Conservation (phyloP, 2,797 vertebrate genomes). For the Buceros bicornis region DNA sequence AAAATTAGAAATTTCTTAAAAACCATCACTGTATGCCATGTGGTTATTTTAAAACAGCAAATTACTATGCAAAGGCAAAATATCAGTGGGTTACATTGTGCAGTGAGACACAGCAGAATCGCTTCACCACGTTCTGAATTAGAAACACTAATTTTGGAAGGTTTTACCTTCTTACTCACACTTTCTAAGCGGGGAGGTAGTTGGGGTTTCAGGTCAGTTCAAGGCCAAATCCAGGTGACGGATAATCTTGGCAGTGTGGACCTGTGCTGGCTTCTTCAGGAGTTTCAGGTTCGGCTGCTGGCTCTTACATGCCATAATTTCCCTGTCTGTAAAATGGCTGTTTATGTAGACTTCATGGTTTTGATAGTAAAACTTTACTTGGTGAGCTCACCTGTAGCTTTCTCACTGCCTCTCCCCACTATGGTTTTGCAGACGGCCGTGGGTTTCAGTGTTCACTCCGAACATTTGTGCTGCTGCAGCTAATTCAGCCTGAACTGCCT, state of each 20-base stretch:
- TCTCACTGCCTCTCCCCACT: not conserved
- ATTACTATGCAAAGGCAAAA: not conserved
- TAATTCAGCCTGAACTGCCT: constrained; percentile 4
- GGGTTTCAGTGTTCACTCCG: not conserved
- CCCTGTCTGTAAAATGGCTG: not conserved
- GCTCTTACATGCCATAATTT: not conserved
- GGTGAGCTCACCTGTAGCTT: not conserved
- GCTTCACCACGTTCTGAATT: not conserved
- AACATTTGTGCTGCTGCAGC: not conserved
- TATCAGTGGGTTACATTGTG: not conserved
- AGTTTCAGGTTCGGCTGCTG: not conserved
- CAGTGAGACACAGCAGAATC: not conserved
- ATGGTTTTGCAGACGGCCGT: not conserved
- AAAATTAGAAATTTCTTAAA: not conserved
- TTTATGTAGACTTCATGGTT: not conserved
- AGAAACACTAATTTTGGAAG: constrained; percentile 16
- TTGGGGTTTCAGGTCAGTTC: constrained; percentile 27
- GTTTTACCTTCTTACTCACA: not conserved
- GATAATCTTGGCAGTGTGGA: not conserved
- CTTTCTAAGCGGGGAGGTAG: not conserved
- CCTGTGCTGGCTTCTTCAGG: not conserved
- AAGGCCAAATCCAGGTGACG: not conserved
- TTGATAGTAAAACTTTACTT: not conserved
- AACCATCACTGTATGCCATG: not conserved
- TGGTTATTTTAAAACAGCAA: constrained; percentile 15